Conservation (phyloP, 2,797 vertebrate species). For the Xenentodon cancila region DNA sequence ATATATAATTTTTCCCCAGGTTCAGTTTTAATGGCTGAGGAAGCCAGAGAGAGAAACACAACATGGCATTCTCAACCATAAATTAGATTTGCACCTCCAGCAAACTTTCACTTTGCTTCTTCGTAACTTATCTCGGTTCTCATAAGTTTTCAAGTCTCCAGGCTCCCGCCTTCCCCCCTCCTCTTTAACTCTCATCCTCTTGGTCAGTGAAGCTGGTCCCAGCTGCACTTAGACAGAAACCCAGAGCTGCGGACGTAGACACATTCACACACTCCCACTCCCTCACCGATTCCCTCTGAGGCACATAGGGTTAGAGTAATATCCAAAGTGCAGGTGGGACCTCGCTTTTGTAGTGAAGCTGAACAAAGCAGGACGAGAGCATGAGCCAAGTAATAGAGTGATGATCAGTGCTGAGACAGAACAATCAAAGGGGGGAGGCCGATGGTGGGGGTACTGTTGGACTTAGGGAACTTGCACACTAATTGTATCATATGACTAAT, state of each 20-base stretch:
- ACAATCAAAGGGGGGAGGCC: slow-evolving; percentile 77
- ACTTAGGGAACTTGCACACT: slow-evolving; percentile 78
- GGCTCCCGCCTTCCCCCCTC: slow-evolving; percentile 32
- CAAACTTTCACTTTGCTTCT: slow-evolving; percentile 78
- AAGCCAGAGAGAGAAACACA: slow-evolving; percentile 70
- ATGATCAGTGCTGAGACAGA: slow-evolving; percentile 82
- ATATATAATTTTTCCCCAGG: slow-evolving; percentile 68
- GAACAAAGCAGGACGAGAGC: slow-evolving; percentile 63
- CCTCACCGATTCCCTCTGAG: slow-evolving; percentile 71
- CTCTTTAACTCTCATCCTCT: slow-evolving; percentile 64
- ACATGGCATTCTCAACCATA: slow-evolving; percentile 65
- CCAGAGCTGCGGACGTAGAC: slow-evolving; percentile 81
- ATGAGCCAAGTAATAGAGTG: slow-evolving; percentile 76
- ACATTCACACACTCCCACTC: slow-evolving; percentile 79
- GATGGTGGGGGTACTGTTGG: slow-evolving; percentile 71
- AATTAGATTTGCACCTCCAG: slow-evolving; percentile 82
- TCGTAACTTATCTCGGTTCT: slow-evolving; percentile 79
- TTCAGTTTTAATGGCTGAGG: slow-evolving; percentile 76
- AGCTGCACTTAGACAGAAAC: slow-evolving; percentile 81
- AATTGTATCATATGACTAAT: slow-evolving; percentile 89
- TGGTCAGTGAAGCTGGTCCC: slow-evolving; percentile 80
- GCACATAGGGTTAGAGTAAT: slow-evolving; percentile 75
- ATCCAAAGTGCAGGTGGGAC: slow-evolving; percentile 83
- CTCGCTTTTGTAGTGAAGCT: slow-evolving; percentile 62
- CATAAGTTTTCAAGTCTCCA: slow-evolving; percentile 76